Evolutionary conservation across 2,888 invertebrate genomes (phyloP).

Genomic region (Tetragonisca angustula): DNA sequence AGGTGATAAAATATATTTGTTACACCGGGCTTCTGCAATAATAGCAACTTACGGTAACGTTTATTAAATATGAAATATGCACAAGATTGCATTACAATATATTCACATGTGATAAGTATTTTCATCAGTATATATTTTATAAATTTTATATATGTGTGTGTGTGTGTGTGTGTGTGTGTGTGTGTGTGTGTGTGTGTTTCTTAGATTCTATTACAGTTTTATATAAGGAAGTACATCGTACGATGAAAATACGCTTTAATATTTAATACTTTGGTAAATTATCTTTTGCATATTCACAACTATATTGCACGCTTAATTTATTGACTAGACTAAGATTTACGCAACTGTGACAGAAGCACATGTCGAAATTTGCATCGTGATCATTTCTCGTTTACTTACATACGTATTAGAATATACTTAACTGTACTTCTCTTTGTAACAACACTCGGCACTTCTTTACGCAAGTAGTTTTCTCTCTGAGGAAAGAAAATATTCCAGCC

Average conservation of each 20-base stretch:
- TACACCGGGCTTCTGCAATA: conserved; percentile 26
- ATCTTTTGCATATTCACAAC: conserved; percentile 20
- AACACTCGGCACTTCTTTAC: neutral
- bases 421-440: neutral
- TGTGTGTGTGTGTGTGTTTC: conserved; percentile 6
- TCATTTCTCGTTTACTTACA: neutral
- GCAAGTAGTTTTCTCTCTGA: neutral
- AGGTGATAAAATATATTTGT: conserved; percentile 17
- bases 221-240: conserved; percentile 34
- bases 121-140: conserved; percentile 23
- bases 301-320: conserved; percentile 35
- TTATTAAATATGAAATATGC: conserved; percentile 25
- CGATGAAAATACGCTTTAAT: conserved; percentile 34
- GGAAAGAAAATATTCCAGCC: neutral
- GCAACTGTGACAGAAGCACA: conserved; percentile 18
- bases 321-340: conserved; percentile 67
- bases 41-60: conserved; percentile 19
- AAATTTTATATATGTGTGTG: neutral
- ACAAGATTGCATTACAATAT: conserved; percentile 11
- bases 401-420: neutral
- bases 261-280: conserved; percentile 61
- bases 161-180: conserved; percentile 9
- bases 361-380: conserved; percentile 1
- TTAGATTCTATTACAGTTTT: conserved; percentile 36
- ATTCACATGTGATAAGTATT: conserved; percentile 22